Conservation (phyloP, 1,140 invertebrate species). For the Dinothrombium tinctorium region DNA sequence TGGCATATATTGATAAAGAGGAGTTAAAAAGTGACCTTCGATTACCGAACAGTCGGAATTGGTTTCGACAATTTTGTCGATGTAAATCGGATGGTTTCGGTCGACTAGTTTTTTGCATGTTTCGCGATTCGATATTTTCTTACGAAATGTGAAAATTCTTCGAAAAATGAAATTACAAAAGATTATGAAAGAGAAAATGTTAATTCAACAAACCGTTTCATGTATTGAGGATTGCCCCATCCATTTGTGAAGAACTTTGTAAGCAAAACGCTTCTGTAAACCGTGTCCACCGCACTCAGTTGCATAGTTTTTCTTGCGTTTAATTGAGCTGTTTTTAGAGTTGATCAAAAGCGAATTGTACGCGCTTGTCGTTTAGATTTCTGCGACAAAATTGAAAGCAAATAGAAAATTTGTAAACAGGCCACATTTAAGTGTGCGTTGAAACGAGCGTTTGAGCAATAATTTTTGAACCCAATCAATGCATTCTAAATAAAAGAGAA, state of each 20-base stretch:
- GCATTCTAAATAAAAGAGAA: no score
- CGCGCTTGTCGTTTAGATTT: no score
- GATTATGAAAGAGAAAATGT: slow-evolving; percentile 10
- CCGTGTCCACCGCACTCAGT: slow-evolving; percentile 45
- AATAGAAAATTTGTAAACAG: no score
- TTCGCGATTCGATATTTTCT: slow-evolving; percentile 56
- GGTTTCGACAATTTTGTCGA: slow-evolving; percentile 42
- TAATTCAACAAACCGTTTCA: slow-evolving; percentile 42
- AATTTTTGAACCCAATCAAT: no score
- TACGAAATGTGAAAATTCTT: slow-evolving; percentile 72
- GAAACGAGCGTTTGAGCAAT: no score
- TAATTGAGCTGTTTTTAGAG: no score
- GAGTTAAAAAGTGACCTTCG: slow-evolving; percentile 69
- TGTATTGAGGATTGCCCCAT: slow-evolving; percentile 78
- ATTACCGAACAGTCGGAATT: slow-evolving; percentile 45
- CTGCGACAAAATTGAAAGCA: no score
- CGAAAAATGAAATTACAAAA: slow-evolving; percentile 11
- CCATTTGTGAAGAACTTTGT: slow-evolving; percentile 87
- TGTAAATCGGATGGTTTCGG: slow-evolving; percentile 56
- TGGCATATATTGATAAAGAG: slow-evolving; percentile 53
- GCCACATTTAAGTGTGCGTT: no score
- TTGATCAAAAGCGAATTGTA: no score
- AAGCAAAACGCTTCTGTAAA: slow-evolving; percentile 65
- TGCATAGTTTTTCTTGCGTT: no score
- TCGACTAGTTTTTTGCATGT: slow-evolving; percentile 56